Percentiles rank a stretch among this genome's conserved stretches.
phyloP scores from a whole-genome alignment of 2,888 invertebrate species.

The Entomobrya multifasciata region DNA sequence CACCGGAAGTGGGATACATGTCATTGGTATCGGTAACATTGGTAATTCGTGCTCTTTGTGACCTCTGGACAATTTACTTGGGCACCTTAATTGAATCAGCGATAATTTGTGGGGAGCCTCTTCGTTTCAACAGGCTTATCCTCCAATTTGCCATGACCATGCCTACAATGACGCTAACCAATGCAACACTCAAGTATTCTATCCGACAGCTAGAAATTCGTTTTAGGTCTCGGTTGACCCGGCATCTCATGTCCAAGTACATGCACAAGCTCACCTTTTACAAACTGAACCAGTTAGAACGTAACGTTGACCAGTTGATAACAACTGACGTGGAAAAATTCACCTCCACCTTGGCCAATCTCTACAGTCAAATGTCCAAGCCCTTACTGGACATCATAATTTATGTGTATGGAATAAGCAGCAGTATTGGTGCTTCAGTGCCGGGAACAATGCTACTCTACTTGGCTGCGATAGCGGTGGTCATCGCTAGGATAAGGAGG shows the following conservation, averaged over 20 bases:
- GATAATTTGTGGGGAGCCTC: conserved; percentile 73
- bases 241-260: conserved; percentile 94
- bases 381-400: conserved; percentile 96
- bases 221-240: conserved; percentile 93
- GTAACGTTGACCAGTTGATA: conserved; percentile 96
- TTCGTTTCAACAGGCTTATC: conserved; percentile 74
- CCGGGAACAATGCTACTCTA: conserved; percentile 94
- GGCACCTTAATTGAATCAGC: conserved; percentile 95
- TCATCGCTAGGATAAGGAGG: conserved; percentile 92
- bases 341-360: conserved; percentile 95
- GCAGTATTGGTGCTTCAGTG: conserved; percentile 91
- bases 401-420: conserved; percentile 94
- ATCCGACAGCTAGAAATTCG: conserved; percentile 87
- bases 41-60: conserved; percentile 94
- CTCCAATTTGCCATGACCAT: conserved; percentile 77
- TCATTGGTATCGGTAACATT: conserved; percentile 89
- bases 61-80: conserved; percentile 98
- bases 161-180: conserved; percentile 73
- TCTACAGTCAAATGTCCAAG: conserved; percentile 98
- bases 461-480: conserved; percentile 91
- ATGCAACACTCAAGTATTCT: conserved; percentile 62
- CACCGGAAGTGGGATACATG: conserved; percentile 89
- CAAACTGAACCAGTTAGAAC: conserved; percentile 93
- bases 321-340: conserved; percentile 99
- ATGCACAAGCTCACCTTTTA: conserved; percentile 97